Percentiles rank a stretch among this genome's conserved stretches.
Evolutionary conservation across 1,140 invertebrate genomes (phyloP).

Genomic region (fruit fly (Drosophila melanogaster)): Release_6_plus_ISO1_MT NT_033777.3:30059001-30059500

Average conservation of each 20-base stretch:
- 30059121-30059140: constrained; percentile 69
- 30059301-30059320: background rate
- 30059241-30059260: constrained; percentile 34
- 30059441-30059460: no score
- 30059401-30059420: no score
- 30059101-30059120: constrained; percentile 81
- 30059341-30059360: background rate
- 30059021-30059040: background rate
- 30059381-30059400: no score
- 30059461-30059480: no score
- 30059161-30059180: background rate
- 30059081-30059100: constrained; percentile 56
- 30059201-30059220: constrained; percentile 63
- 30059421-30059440: no score
- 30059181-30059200: constrained; percentile 40
- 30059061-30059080: constrained; percentile 4
- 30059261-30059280: constrained; percentile 5
- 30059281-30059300: constrained; percentile 24
- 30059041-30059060: constrained; percentile 6
- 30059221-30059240: constrained; percentile 75
- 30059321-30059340: background rate
- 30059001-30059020: background rate
- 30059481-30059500: no score
- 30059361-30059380: background rate
- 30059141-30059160: background rate